Conservation (phyloP, 92 coral and sea anemone genomes). For the Metridium senile region DNA sequence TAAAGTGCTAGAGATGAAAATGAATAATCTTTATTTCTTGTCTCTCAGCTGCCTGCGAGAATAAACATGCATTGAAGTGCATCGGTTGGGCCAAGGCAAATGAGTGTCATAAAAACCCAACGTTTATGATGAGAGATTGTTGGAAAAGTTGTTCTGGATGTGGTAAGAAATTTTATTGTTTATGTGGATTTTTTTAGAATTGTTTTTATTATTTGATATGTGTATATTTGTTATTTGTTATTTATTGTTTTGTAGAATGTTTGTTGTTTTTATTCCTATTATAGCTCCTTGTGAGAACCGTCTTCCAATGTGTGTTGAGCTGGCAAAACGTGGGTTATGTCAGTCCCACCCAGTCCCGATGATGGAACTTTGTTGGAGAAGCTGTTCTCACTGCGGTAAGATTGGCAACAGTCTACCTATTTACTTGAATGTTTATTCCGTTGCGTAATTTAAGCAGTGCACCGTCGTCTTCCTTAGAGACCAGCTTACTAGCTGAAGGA, state of each 20-base stretch:
- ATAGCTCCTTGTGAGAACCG: conserved; percentile 63
- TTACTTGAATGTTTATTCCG: too few relatives aligned
- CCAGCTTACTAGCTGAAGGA: too few relatives aligned
- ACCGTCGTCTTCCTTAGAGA: too few relatives aligned
- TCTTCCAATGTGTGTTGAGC: conserved; percentile 35
- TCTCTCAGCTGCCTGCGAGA: conserved; percentile 53
- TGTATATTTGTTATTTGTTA: too few relatives aligned
- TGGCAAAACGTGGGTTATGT: conserved; percentile 59
- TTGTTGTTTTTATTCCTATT: not conserved
- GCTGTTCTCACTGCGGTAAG: conserved; percentile 71
- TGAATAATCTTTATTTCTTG: not conserved
- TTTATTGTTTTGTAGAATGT: not conserved
- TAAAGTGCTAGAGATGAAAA: too few relatives aligned
- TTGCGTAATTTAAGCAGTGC: too few relatives aligned
- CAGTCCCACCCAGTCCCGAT: conserved; percentile 29
- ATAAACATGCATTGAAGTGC: conserved; percentile 52
- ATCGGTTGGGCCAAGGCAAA: conserved; percentile 54
- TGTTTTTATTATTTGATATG: not conserved
- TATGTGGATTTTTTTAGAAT: not conserved
- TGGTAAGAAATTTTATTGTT: conserved; percentile 37
- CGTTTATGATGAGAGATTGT: conserved; percentile 60
- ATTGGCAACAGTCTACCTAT: too few relatives aligned
- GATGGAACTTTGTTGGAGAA: conserved; percentile 58
- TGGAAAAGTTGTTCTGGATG: conserved; percentile 78
- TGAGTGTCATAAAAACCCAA: conserved; percentile 55